Conservation (phyloP, 2,113 vertebrate genomes). For the Carettochelys insculpta region DNA sequence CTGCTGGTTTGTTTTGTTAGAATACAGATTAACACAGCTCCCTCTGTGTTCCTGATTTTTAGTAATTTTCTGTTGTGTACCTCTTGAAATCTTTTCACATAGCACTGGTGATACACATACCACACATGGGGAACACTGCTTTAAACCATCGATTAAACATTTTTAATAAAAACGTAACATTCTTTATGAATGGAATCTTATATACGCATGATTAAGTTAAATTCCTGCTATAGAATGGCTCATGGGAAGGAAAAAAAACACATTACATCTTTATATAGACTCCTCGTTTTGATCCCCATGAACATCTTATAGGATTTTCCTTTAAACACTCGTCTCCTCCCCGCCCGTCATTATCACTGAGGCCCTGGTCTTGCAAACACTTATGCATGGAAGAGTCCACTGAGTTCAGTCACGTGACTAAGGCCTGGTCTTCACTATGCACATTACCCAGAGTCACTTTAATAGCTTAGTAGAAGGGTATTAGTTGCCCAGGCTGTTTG, state of each 20-base stretch:
- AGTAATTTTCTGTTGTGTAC: no score
- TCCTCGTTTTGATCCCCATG: not conserved
- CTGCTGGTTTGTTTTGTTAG: no score
- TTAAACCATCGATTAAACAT: not conserved
- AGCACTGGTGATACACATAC: no score
- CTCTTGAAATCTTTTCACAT: no score
- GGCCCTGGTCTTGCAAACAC: not conserved
- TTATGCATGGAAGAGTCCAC: not conserved
- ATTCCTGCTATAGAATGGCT: not conserved
- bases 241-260: no score
- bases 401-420: not conserved
- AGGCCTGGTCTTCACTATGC: no score
- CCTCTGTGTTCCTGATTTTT: no score
- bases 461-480: no score
- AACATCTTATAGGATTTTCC: not conserved
- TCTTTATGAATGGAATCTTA: not conserved
- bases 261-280: not conserved
- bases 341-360: not conserved
- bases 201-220: not conserved
- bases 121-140: no score
- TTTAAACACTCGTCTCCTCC: not conserved
- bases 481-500: no score
- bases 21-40: no score
- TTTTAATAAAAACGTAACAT: not conserved
- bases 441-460: no score